phyloP scores from a whole-genome alignment of 2,888 invertebrate genomes.

The Bellardia bayeri region DNA sequence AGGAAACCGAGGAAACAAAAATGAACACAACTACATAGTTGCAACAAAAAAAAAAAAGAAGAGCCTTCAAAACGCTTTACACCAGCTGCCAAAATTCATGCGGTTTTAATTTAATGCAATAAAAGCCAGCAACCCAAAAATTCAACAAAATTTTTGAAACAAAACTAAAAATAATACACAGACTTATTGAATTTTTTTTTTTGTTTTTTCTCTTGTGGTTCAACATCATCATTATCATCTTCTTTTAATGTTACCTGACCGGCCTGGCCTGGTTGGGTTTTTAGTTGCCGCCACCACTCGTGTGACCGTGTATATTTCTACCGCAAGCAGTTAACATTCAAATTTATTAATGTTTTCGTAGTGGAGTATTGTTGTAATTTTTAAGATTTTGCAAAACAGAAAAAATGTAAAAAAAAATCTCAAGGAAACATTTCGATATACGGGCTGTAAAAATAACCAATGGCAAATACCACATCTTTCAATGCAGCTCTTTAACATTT shows the following conservation, averaged over 20 bases:
- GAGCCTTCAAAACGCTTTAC: conserved; percentile 68
- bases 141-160: background rate
- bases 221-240: conserved; percentile 56
- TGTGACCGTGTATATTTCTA: conserved; percentile 61
- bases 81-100: conserved; percentile 66
- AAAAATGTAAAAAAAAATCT: conserved; percentile 77
- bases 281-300: conserved; percentile 41
- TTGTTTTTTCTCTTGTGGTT: background rate
- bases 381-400: conserved; percentile 14
- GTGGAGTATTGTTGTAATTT: background rate
- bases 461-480: conserved; percentile 62
- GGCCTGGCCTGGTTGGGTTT: background rate
- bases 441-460: conserved; percentile 51
- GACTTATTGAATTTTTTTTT: background rate
- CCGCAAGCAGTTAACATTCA: conserved; percentile 63
- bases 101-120: conserved; percentile 63
- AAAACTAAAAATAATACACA: conserved; percentile 9
- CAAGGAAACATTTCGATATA: conserved; percentile 79
- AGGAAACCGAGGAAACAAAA: conserved; percentile 59
- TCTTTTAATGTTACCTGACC: conserved; percentile 41
- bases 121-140: conserved; percentile 47
- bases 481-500: conserved; percentile 63
- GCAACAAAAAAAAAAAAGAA: conserved; percentile 32
- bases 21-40: conserved; percentile 8
- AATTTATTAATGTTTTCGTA: conserved; percentile 35